A percentile compares a stretch with the other conserved stretches of the same genome.
Conservation (phyloP, 2,113 vertebrate genomes). For the Eolophus roseicapilla region DNA sequence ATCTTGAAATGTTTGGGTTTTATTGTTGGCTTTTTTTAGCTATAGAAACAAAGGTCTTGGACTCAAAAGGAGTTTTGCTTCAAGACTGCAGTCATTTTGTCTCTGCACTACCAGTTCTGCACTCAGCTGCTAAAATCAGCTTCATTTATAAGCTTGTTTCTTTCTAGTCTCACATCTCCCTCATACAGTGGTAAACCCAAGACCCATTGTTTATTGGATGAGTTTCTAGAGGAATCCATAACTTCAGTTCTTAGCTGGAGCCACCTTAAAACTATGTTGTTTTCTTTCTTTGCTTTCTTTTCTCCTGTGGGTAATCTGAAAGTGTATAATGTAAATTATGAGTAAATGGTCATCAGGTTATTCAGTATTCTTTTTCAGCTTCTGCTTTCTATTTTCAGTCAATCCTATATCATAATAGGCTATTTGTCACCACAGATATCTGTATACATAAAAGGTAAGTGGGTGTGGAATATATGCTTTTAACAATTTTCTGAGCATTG, state of each 20-base stretch:
- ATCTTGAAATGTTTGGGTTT: background rate
- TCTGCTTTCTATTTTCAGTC: constrained; percentile 33
- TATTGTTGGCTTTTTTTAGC: background rate
- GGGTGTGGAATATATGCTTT: constrained; percentile 18
- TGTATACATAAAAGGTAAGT: constrained; percentile 42
- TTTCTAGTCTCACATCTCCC: background rate
- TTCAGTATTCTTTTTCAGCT: background rate
- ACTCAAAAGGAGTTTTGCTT: background rate
- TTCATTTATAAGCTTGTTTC: background rate
- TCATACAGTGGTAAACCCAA: background rate
- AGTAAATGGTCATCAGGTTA: background rate
- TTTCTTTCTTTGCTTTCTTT: background rate
- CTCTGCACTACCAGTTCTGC: background rate
- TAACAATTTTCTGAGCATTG: background rate
- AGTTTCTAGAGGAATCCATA: background rate
- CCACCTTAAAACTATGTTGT: background rate
- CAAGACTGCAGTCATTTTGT: background rate
- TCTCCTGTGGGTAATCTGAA: background rate
- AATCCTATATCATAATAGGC: constrained; percentile 5
- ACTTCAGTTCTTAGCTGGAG: background rate
- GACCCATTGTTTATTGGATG: background rate
- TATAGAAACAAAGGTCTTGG: background rate
- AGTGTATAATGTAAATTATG: background rate
- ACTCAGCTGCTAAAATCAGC: background rate
- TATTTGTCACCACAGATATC: constrained; percentile 29